Evolutionary conservation across 1,140 invertebrate species (phyloP), one percentile per base, ranked within the genome.

Genomic region (Uloborus diversus): DNA sequence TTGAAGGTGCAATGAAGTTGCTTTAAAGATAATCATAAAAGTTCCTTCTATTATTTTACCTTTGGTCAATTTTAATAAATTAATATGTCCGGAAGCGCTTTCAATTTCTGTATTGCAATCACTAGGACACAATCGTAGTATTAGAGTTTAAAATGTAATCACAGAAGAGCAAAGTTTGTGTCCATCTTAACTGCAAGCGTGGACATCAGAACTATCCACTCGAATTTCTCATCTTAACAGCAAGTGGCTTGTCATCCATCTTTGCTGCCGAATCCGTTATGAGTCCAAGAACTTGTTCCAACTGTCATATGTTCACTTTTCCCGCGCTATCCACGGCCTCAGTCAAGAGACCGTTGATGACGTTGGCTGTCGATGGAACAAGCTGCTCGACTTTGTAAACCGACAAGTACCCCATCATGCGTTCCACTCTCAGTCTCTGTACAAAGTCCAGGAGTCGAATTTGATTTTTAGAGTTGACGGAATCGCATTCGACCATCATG

Each of bases 401-500:
- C 0, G 87, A 86, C 9, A 88, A 76, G 78, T 85, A 88, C 1
- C 86, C 86, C 14, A 85, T 85, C 84, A 88, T 86, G 17, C 86
- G 70, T 51, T 88, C 85, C 9, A 87, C 85, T 53, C 88, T 62
- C 42, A 87, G 82, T 17, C 86, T 81, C 64, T 88, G 87, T 1
- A 87, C 85, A 81, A 88, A 88, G 78, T 88, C 87, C 73, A 87
- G 61, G 2, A 88, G 80, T 33, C 82, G 80, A 57, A 78, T 83
- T 25, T 68, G 37, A 62, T 86, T 85, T 17, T 80, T 73, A 5
- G 83, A 82, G 33, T 70, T 83, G 5, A 88, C 84, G 32, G 81
- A 83, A 1, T 82, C 79, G 81, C 87, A 88, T 57, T 88, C 87
- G 4, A 86, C 87, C n/a, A 88, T 81, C 11, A 88, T 84, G 3